Conservation (phyloP, 1,140 invertebrate species). For the Drosophila azteca region DNA sequence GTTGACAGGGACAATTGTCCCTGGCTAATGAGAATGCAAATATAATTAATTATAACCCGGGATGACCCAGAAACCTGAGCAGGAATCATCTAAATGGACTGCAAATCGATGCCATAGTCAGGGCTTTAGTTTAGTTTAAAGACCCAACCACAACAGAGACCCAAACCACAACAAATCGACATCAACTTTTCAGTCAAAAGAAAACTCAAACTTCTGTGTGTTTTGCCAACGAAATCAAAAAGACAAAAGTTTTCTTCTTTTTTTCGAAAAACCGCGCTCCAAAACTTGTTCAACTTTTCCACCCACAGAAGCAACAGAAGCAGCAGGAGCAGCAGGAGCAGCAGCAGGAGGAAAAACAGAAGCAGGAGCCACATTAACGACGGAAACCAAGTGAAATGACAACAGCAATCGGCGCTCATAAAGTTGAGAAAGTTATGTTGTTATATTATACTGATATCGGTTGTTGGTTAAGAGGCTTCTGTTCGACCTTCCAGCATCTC, state of each 20-base stretch:
- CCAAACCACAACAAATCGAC: slow-evolving; percentile 37
- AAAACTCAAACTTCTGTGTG: slow-evolving; percentile 24
- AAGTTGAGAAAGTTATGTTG: slow-evolving; percentile 60
- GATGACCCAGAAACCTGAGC: slow-evolving; percentile 11
- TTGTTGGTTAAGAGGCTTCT: slow-evolving; percentile 36
- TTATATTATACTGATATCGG: slow-evolving; percentile 59
- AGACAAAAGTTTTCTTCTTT: slow-evolving; percentile 55
- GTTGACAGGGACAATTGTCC: slow-evolving; percentile 22
- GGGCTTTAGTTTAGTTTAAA: background rate
- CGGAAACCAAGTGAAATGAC: slow-evolving; percentile 54
- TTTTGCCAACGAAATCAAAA: slow-evolving; percentile 55
- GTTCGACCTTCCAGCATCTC: background rate
- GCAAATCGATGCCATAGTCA: slow-evolving; percentile 26
- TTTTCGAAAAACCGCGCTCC: slow-evolving; percentile 52
- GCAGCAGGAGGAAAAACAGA: slow-evolving; percentile 14
- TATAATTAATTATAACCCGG: slow-evolving; percentile 39
- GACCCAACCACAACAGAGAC: slow-evolving; percentile 3
- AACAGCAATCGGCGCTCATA: slow-evolving; percentile 63
- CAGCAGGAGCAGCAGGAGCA: slow-evolving; percentile 29
- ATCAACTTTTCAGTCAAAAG: slow-evolving; percentile 44
- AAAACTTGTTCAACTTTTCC: slow-evolving; percentile 63
- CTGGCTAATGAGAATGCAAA: slow-evolving; percentile 40
- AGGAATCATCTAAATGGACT: background rate
- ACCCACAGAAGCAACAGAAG: slow-evolving; percentile 31
- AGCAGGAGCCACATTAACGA: slow-evolving; percentile 44